A percentile compares a stretch with the other conserved stretches of the same genome.
Evolutionary conservation across 92 coral and sea anemone species (phyloP).

Genomic region (Parazoanthus atlanticus): DNA sequence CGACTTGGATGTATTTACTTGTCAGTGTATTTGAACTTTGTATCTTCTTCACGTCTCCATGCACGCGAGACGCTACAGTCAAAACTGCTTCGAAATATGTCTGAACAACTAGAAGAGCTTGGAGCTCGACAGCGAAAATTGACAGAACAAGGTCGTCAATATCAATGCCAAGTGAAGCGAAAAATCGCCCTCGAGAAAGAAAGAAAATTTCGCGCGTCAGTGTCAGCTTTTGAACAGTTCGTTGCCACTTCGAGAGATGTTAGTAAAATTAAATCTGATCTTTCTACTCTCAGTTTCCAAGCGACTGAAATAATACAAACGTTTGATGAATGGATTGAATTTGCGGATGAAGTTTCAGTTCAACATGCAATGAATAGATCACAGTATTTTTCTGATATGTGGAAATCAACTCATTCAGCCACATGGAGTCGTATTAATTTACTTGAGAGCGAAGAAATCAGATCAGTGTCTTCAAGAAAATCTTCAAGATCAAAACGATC

Average conservation of each 20-base stretch:
- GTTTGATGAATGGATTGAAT: slow-evolving; percentile 8
- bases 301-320: slow-evolving; percentile 1
- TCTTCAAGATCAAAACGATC: not conserved
- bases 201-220: not conserved
- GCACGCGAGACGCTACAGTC: not conserved
- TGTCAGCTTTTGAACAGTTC: slow-evolving; percentile 1
- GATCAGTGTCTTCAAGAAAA: slow-evolving; percentile 6
- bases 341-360: slow-evolving; percentile 6
- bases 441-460: slow-evolving; percentile 13
- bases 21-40: no score
- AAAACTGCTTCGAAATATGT: slow-evolving; percentile 3
- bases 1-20: no score
- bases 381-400: slow-evolving; percentile 13
- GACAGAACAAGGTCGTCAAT: not conserved
- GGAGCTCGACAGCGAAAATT: not conserved
- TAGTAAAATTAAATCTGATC: slow-evolving; percentile 1
- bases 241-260: not conserved
- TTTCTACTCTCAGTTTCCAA: slow-evolving; percentile 1
- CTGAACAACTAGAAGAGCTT: not conserved
- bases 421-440: not conserved
- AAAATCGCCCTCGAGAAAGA: not conserved
- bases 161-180: not conserved
- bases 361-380: slow-evolving; percentile 7
- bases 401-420: slow-evolving; percentile 28
- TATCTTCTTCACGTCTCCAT: slow-evolving; percentile 21